phyloP scores from a whole-genome alignment of 2,113 vertebrate species.

The Prolemur simus region DNA sequence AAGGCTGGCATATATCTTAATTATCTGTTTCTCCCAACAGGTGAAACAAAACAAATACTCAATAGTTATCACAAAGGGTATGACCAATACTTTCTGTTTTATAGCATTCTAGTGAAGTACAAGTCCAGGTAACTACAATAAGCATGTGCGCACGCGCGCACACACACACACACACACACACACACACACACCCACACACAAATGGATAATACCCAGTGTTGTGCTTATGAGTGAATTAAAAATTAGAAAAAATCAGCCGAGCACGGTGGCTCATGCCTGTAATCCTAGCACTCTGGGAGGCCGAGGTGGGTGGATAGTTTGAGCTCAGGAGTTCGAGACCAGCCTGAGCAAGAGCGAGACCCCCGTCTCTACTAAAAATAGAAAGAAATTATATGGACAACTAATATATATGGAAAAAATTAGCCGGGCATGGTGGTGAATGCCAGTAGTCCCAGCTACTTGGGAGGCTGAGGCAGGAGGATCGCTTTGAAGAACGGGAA shows the following conservation, averaged over 20 bases:
- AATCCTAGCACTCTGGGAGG: too few species aligned
- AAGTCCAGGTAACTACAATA: background rate
- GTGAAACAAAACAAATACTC: constrained; percentile 14
- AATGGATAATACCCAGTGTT: background rate
- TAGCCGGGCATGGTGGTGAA: too few species aligned
- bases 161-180: background rate
- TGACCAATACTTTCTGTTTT: background rate
- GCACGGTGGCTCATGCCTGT: too few species aligned
- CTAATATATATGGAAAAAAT: too few species aligned
- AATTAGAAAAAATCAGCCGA: background rate
- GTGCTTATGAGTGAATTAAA: constrained; percentile 16
- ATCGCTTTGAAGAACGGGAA: too few species aligned
- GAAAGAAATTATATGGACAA: too few species aligned
- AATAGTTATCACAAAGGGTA: constrained; percentile 25
- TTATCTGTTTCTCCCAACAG: background rate
- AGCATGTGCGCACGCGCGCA: background rate
- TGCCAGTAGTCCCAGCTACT: too few species aligned
- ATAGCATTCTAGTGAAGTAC: background rate
- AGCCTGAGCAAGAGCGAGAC: too few species aligned
- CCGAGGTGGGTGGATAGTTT: too few species aligned
- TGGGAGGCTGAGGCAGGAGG: too few species aligned
- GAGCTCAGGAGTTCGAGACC: too few species aligned
- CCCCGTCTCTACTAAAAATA: too few species aligned
- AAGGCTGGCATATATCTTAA: background rate
- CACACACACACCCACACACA: background rate